A percentile compares a stretch with the other conserved stretches of the same genome.
These are phyloP conservation scores for Listronotus bonariensis DNA, from an alignment of 1,140 invertebrate genomes.

Conservation along the genomic window DNA sequence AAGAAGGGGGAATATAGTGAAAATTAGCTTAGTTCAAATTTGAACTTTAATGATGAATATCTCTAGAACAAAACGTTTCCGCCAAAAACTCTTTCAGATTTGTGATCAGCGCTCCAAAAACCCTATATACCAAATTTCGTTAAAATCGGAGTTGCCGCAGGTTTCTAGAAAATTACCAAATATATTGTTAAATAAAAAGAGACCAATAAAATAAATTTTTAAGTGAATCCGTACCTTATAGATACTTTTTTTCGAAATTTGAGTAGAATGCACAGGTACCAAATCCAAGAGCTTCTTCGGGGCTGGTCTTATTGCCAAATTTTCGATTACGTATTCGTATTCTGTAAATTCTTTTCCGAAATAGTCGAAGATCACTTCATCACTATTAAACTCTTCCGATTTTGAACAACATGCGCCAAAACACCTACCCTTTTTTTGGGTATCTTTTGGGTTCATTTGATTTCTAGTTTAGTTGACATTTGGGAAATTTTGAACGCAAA, in stretches of 20 bases:
- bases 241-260: slow-evolving; percentile 2
- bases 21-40: too few species aligned
- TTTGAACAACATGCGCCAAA: slow-evolving; percentile 24
- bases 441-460: slow-evolving; percentile 8
- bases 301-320: slow-evolving; percentile 32
- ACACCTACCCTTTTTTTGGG: slow-evolving; percentile 13
- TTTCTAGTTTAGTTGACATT: slow-evolving; percentile 15
- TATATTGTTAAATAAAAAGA: too few species aligned
- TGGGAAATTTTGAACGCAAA: slow-evolving; percentile 10
- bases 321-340: slow-evolving; percentile 40
- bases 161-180: too few species aligned
- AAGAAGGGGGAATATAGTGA: too few species aligned
- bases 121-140: too few species aligned
- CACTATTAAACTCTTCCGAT: slow-evolving; percentile 13
- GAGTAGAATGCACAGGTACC: slow-evolving; percentile 28
- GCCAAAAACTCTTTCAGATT: too few species aligned
- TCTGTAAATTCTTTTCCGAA: slow-evolving; percentile 38
- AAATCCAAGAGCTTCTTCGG: slow-evolving; percentile 36
- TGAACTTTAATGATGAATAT: too few species aligned
- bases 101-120: too few species aligned
- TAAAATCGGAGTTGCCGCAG: too few species aligned
- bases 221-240: background rate
- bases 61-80: too few species aligned
- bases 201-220: background rate
- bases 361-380: slow-evolving; percentile 27